phyloP scores from a whole-genome alignment of 1,140 invertebrate genomes.

The Sarcophaga peregrina region DNA sequence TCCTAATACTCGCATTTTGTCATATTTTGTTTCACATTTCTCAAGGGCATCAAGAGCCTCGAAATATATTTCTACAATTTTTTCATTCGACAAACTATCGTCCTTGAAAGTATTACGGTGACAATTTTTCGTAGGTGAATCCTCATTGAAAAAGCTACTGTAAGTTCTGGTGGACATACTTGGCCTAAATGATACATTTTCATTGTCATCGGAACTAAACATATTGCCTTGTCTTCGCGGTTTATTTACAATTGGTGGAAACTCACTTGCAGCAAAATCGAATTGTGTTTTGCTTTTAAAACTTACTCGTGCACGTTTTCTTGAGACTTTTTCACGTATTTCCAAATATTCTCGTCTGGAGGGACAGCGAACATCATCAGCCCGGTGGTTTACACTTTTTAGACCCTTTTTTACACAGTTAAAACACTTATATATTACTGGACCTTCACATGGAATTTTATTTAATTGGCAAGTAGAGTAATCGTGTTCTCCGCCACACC shows the following conservation, averaged over 20 bases:
- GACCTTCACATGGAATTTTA: background rate
- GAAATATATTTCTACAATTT: background rate
- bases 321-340: background rate
- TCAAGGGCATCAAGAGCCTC: background rate
- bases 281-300: background rate
- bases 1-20: background rate
- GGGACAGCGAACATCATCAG: background rate
- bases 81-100: background rate
- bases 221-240: background rate
- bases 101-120: background rate
- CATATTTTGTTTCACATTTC: conserved; percentile 23
- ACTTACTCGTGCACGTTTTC: background rate
- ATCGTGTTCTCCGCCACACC: background rate
- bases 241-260: background rate
- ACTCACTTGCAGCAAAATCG: background rate
- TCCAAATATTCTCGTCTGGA: background rate
- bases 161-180: background rate
- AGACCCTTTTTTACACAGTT: background rate
- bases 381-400: background rate
- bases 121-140: background rate
- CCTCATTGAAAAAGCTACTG: background rate
- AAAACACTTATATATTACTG: background rate
- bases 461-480: background rate
- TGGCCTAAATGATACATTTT: background rate
- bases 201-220: too few relatives aligned